These are phyloP conservation scores for Desmodus rotundus DNA, from an alignment of 2,113 vertebrate genomes.

Conservation along the genomic window DNA sequence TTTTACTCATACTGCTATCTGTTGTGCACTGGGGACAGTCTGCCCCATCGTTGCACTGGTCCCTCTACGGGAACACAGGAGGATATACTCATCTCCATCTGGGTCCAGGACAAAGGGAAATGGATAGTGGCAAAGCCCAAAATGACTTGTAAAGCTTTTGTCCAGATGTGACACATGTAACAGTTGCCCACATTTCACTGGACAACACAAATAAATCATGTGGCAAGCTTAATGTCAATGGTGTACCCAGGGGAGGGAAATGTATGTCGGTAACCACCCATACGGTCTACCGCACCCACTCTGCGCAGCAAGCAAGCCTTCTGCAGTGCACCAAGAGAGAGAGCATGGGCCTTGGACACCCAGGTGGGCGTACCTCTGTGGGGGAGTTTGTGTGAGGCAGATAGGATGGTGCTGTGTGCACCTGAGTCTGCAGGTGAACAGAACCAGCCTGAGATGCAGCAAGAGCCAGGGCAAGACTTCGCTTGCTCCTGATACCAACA, in stretches of 20 bases:
- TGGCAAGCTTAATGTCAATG: background rate
- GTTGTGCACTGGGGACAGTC: background rate
- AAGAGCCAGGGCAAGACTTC: background rate
- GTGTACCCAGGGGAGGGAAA: background rate
- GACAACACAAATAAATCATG: background rate
- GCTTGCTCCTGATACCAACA: background rate
- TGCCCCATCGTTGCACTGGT: background rate
- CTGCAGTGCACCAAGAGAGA: background rate
- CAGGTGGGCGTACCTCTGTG: background rate
- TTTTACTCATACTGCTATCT: background rate
- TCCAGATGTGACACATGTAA: background rate
- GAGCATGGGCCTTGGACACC: background rate
- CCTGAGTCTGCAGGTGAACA: background rate
- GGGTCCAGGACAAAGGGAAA: background rate
- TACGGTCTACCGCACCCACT: background rate
- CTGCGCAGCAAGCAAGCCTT: background rate
- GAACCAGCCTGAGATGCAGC: background rate
- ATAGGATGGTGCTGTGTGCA: fast-evolving
- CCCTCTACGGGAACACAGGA: background rate
- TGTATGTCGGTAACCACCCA: background rate
- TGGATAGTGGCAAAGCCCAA: background rate
- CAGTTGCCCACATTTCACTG: background rate
- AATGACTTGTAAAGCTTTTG: background rate
- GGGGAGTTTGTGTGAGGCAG: background rate
- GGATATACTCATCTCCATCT: background rate